These are phyloP conservation scores for Frankliniella intonsa DNA, from an alignment of 2,888 invertebrate species.

Conservation along the genomic window DNA sequence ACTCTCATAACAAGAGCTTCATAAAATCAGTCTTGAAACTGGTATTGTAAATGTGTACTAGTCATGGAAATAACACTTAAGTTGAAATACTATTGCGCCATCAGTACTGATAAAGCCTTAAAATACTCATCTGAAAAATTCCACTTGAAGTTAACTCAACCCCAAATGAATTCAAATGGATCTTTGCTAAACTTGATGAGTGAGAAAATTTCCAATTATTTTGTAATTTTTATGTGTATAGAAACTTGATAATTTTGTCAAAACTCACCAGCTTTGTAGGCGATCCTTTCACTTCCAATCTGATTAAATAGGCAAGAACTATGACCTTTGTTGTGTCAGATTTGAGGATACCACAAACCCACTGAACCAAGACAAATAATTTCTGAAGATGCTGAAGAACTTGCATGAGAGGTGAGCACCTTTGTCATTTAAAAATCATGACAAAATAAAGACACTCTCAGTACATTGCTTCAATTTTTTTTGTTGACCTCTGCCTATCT, in stretches of 20 bases:
- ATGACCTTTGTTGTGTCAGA: neutral
- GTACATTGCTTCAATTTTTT: neutral
- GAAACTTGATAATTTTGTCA: neutral
- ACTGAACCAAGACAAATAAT: neutral
- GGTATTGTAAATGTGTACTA: too few relatives aligned
- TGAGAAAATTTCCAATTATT: neutral
- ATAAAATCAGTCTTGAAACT: too few relatives aligned
- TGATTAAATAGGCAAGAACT: neutral
- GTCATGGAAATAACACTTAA: too few relatives aligned
- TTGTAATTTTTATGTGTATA: neutral
- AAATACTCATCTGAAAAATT: neutral
- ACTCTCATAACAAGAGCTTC: too few relatives aligned
- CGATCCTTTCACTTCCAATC: neutral
- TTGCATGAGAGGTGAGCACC: neutral
- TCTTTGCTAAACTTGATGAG: too few relatives aligned
- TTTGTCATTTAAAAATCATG: neutral
- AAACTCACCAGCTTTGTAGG: neutral
- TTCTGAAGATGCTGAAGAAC: neutral
- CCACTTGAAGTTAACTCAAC: neutral
- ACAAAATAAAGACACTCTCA: conserved; percentile 15
- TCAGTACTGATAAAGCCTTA: neutral
- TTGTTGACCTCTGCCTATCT: neutral
- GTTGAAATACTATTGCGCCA: neutral
- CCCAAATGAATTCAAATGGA: too few relatives aligned
- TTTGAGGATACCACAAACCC: neutral